Conservation (phyloP, 2,797 vertebrate genomes). For the Xenentodon cancila region DNA sequence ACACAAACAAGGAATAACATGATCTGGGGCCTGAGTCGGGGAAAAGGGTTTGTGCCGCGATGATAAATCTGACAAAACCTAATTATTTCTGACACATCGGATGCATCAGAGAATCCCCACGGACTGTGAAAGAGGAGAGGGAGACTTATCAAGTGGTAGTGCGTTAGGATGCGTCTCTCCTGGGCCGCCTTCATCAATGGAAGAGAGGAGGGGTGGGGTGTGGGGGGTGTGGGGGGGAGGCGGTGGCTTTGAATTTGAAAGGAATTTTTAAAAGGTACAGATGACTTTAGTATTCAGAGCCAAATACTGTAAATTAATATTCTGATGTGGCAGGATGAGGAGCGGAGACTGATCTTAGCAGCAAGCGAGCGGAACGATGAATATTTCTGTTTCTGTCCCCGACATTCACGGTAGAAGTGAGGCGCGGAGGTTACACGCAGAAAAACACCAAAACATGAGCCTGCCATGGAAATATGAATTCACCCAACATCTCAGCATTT, state of each 20-base stretch:
- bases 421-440: slow-evolving; percentile 28
- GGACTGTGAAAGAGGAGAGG: slow-evolving; percentile 81
- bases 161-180: slow-evolving; percentile 96
- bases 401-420: slow-evolving; percentile 23
- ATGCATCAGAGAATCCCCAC: slow-evolving; percentile 97
- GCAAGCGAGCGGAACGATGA: slow-evolving; percentile 46
- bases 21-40: slow-evolving; percentile 92
- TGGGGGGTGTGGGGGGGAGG: too few species aligned
- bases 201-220: slow-evolving; percentile 78
- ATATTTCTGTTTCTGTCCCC: slow-evolving; percentile 66
- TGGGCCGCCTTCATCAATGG: slow-evolving; percentile 93
- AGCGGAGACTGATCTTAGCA: slow-evolving; percentile 49
- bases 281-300: slow-evolving; percentile 98
- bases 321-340: slow-evolving; percentile 87
- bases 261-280: slow-evolving; percentile 99
- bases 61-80: slow-evolving; percentile 99
- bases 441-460: slow-evolving; percentile 4
- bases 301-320: slow-evolving; percentile 95
- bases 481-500: neutral
- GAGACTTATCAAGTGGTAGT: slow-evolving; percentile 91
- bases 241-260: slow-evolving; percentile 95
- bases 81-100: slow-evolving; percentile 99
- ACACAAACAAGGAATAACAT: slow-evolving; percentile 99
- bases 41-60: slow-evolving; percentile 96
- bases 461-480: neutral